A percentile compares a stretch with the other conserved stretches of the same genome.
phyloP scores from a whole-genome alignment of 1,140 invertebrate species.

The Paramacrobiotus metropolitanus region DNA sequence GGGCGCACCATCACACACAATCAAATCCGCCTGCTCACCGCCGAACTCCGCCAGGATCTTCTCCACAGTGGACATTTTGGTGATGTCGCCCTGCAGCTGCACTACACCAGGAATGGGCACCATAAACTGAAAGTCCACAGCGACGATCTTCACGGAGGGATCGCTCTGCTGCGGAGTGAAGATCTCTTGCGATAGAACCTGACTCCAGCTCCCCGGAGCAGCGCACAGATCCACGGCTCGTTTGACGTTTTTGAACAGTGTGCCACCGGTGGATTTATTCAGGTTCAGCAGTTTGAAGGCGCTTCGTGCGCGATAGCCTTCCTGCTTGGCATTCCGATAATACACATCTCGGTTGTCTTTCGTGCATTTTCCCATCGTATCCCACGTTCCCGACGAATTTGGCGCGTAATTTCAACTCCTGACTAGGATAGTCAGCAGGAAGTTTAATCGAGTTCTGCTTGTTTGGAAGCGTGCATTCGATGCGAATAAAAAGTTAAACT shows the following conservation, averaged over 20 bases:
- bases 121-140: conserved; percentile 97
- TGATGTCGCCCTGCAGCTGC: conserved; percentile 93
- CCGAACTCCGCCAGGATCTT: conserved; percentile 76
- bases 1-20: conserved; percentile 97
- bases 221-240: conserved; percentile 91
- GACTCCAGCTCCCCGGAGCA: conserved; percentile 93
- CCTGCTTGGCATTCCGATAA: conserved; percentile 89
- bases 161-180: neutral
- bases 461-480: too few species aligned
- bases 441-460: too few species aligned
- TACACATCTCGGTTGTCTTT: conserved; percentile 97
- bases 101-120: conserved; percentile 75
- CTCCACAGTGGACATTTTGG: conserved; percentile 65
- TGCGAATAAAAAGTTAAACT: too few species aligned
- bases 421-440: too few species aligned
- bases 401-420: too few species aligned
- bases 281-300: conserved; percentile 96
- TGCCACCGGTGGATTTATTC: conserved; percentile 32
- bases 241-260: conserved; percentile 39
- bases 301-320: conserved; percentile 91
- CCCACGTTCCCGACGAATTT: too few species aligned
- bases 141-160: conserved; percentile 58
- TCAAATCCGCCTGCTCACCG: conserved; percentile 66
- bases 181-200: conserved; percentile 53
- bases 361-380: conserved; percentile 95